Conservation (phyloP, 2,888 invertebrate species). For the Callyntrura sp. region DNA sequence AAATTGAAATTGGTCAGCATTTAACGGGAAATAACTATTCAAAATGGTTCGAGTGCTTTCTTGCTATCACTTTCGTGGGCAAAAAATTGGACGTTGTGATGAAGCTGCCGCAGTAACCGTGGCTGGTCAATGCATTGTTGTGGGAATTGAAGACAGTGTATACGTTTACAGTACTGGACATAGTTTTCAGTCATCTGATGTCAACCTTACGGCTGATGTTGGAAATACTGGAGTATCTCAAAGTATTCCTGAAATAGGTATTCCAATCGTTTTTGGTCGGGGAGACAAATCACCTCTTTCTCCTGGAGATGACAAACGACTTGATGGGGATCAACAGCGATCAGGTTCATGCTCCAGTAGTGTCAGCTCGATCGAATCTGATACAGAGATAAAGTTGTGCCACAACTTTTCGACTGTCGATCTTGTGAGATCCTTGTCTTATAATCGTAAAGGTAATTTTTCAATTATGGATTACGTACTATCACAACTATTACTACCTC, state of each 20-base stretch:
- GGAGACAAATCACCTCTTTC: constrained; percentile 52
- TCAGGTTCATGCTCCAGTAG: constrained; percentile 72
- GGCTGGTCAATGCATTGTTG: constrained; percentile 88
- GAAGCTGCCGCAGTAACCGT: constrained; percentile 89
- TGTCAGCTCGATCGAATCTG: constrained; percentile 73
- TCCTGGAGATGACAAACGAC: constrained; percentile 39
- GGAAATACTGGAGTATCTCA: constrained; percentile 33
- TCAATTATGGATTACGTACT: constrained; percentile 37
- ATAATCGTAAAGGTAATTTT: constrained; percentile 88
- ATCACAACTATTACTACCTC: neutral
- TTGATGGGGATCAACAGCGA: constrained; percentile 47
- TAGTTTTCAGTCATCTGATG: constrained; percentile 42
- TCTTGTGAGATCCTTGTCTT: constrained; percentile 89
- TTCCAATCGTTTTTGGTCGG: constrained; percentile 49
- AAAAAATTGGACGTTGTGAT: constrained; percentile 89
- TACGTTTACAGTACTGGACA: constrained; percentile 85
- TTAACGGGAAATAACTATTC: neutral
- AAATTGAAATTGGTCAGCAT: neutral
- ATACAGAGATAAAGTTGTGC: constrained; percentile 74
- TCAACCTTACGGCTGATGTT: neutral
- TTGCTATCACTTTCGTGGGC: constrained; percentile 89
- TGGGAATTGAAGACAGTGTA: constrained; percentile 88
- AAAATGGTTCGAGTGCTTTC: constrained; percentile 90
- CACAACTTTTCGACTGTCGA: constrained; percentile 90
- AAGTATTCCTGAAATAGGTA: constrained; percentile 46